Percentiles rank a stretch among this genome's conserved stretches.
phyloP scores from a whole-genome alignment of 2,797 vertebrate species.

The Xenentodon cancila region DNA sequence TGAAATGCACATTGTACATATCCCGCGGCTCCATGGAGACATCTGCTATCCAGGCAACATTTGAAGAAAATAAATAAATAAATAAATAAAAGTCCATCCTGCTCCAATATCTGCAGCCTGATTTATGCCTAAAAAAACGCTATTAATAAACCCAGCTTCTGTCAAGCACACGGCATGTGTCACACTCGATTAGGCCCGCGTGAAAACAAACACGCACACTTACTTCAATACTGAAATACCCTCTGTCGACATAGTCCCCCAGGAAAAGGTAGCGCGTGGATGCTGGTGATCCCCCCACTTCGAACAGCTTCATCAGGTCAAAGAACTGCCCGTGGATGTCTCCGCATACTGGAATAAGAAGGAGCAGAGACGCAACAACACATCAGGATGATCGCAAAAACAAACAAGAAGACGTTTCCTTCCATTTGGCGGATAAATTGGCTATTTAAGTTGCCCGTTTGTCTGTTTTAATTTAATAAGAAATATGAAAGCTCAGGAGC shows the following conservation, averaged over 20 bases:
- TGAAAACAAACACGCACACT: slow-evolving; percentile 71
- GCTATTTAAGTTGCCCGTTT: too few species aligned
- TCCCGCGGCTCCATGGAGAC: slow-evolving; percentile 31
- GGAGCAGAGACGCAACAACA: slow-evolving; percentile 13
- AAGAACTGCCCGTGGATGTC: slow-evolving; percentile 99
- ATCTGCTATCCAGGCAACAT: slow-evolving; percentile 44
- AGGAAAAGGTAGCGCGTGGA: slow-evolving; percentile 98
- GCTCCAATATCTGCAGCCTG: slow-evolving; percentile 54
- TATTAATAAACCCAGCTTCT: slow-evolving; percentile 67
- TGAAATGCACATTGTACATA: slow-evolving; percentile 36
- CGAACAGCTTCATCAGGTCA: slow-evolving; percentile 99
- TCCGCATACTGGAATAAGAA: slow-evolving; percentile 87
- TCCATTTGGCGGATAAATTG: too few species aligned
- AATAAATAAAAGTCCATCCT: slow-evolving; percentile 56
- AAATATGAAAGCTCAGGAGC: too few species aligned
- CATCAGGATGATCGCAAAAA: slow-evolving; percentile 4
- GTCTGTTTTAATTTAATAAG: too few species aligned
- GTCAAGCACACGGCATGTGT: slow-evolving; percentile 49
- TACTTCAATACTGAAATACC: slow-evolving; percentile 99
- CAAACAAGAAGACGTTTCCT: neutral
- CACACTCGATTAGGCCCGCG: slow-evolving; percentile 47
- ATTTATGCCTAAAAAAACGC: slow-evolving; percentile 62
- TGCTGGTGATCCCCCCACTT: slow-evolving; percentile 98
- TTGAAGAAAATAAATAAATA: slow-evolving; percentile 48
- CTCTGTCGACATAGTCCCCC: slow-evolving; percentile 99